phyloP scores from a whole-genome alignment of 92 coral and sea anemone species.

The Siderastrea siderea region DNA sequence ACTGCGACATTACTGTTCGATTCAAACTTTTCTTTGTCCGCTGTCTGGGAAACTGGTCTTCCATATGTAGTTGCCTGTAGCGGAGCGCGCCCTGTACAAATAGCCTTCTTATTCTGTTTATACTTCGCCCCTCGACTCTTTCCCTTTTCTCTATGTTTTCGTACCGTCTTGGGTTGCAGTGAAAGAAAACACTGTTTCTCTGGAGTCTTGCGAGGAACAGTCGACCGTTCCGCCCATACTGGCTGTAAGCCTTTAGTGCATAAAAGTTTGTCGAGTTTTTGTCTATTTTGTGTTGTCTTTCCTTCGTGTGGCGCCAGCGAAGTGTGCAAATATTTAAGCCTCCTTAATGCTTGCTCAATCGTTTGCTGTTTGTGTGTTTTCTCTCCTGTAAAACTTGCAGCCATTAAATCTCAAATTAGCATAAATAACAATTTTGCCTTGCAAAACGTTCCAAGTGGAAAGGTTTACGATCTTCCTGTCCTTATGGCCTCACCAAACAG shows the following conservation, averaged over 20 bases:
- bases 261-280: background rate
- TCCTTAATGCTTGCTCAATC: slow-evolving; percentile 78
- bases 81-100: slow-evolving; percentile 65
- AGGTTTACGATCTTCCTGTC: background rate
- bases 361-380: slow-evolving; percentile 51
- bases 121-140: background rate
- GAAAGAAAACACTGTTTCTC: slow-evolving; percentile 59
- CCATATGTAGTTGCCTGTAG: slow-evolving; percentile 4
- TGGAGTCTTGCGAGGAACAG: background rate
- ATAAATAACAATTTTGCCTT: background rate
- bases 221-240: background rate
- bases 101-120: slow-evolving; percentile 43
- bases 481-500: background rate
- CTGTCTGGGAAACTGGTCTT: background rate
- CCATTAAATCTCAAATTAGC: background rate
- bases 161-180: slow-evolving; percentile 61
- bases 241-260: slow-evolving; percentile 7
- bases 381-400: slow-evolving; percentile 12
- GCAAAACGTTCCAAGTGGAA: too few relatives aligned
- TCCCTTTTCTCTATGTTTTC: slow-evolving; percentile 20
- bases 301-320: slow-evolving; percentile 57
- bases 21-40: background rate
- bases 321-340: slow-evolving; percentile 89
- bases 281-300: background rate
- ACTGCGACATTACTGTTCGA: background rate